Evolutionary conservation across 1,140 invertebrate genomes (phyloP), one percentile per base, ranked within the genome.

Genomic region (Laupala kohalensis): DNA sequence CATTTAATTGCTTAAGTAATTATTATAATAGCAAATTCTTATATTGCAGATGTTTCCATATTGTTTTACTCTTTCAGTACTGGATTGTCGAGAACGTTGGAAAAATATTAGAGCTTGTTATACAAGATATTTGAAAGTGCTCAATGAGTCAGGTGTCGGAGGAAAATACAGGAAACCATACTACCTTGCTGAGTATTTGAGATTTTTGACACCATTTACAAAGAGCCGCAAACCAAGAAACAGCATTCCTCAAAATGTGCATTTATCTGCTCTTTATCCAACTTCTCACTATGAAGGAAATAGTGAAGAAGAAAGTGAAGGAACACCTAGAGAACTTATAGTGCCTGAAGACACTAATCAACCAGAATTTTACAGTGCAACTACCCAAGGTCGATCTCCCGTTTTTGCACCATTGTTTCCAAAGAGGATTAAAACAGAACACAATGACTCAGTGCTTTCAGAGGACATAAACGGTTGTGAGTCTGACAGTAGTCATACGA

Each of bases 11-110:
- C n/a, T n/a, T n/a, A n/a, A n/a, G n/a, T n/a, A n/a, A n/a, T n/a
- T n/a, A n/a, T n/a, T n/a, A n/a, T n/a, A n/a, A n/a, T n/a, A n/a
- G n/a, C 37, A 4, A 19, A 13, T 19, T 13, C 4, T 53, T 53
- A 0, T 53, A 19, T 4, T 4, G 37, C 19, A 19, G 4, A 13
- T 13, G 37, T 53, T 53, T 53, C 15, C 19, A 2, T 4, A 4
- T 53, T 53, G 37, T 53, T 19, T 53, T 9, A 2, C 37, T 19
- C 37, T 53, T 53, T 53, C 67, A 25, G 67, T 66, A 30, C 28
- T 63, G 6, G 67, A 72, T 15, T 74, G 37, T 25, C 64, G 69
- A 71, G 71, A 72, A 28, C 68, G 67, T n/a, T 71, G 69, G 69
- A 72, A 53, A 62, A 69, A 72, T 64, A 25, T 72, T 23, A 69